Evolutionary conservation across 2,113 vertebrate species (phyloP).

Genomic region (Orcinus orca): DNA sequence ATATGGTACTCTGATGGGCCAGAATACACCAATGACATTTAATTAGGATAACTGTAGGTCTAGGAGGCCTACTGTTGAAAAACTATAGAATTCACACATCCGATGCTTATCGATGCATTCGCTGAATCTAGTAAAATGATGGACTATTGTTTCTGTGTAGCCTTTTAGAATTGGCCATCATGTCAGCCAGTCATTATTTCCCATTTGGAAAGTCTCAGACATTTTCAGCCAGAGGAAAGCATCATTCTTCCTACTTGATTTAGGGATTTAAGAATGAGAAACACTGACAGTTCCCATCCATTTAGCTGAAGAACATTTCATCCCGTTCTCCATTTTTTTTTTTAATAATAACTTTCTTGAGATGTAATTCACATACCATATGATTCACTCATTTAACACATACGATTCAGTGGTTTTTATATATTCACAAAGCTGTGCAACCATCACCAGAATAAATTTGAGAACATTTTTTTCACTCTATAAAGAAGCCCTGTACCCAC

Average conservation of each 20-base stretch:
- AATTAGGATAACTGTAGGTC: not conserved
- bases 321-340: not conserved
- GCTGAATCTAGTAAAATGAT: not conserved
- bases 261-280: not conserved
- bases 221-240: not conserved
- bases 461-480: not conserved
- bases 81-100: not conserved
- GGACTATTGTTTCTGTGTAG: not conserved
- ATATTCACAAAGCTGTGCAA: not conserved
- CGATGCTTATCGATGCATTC: not conserved
- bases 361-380: not conserved
- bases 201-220: not conserved
- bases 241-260: not conserved
- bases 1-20: not conserved
- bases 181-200: not conserved
- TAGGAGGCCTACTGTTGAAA: not conserved
- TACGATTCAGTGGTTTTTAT: not conserved
- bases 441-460: not conserved
- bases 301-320: constrained; percentile 37
- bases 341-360: not conserved
- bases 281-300: not conserved
- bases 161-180: not conserved
- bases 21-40: not conserved
- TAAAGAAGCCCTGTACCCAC: not conserved
- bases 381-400: not conserved